These are phyloP conservation scores for Auanema sp. DNA, from an alignment of 2,888 invertebrate genomes.

Conservation along the genomic window DNA sequence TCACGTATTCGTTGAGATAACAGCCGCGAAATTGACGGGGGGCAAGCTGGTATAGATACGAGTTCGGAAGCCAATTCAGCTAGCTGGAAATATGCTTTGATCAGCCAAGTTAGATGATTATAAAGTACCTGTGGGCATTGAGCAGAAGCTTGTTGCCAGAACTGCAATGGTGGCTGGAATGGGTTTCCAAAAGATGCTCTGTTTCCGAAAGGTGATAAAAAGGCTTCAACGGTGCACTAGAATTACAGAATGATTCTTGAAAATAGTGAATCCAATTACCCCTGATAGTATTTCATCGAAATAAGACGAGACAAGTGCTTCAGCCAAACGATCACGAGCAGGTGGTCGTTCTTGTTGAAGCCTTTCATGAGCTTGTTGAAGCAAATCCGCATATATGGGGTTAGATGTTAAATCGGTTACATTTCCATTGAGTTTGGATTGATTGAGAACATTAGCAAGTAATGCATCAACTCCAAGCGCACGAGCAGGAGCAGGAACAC, in stretches of 20 bases:
- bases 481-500: slow-evolving; percentile 9
- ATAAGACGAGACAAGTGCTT: slow-evolving; percentile 27
- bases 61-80: slow-evolving; percentile 53
- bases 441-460: slow-evolving; percentile 47
- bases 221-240: slow-evolving; percentile 31
- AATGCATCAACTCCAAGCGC: slow-evolving; percentile 48
- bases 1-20: slow-evolving; percentile 19
- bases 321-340: slow-evolving; percentile 16
- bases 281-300: slow-evolving; percentile 36
- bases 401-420: slow-evolving; percentile 7
- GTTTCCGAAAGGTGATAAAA: slow-evolving; percentile 27
- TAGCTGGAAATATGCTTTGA: slow-evolving; percentile 20
- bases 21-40: slow-evolving; percentile 37
- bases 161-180: slow-evolving; percentile 38
- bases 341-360: slow-evolving; percentile 16
- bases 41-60: slow-evolving; percentile 48
- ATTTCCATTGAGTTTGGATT: slow-evolving; percentile 11
- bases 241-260: slow-evolving; percentile 2
- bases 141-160: slow-evolving; percentile 25
- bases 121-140: slow-evolving; percentile 12
- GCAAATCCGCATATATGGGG: slow-evolving; percentile 19
- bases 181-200: slow-evolving; percentile 33
- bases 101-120: not conserved
- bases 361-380: slow-evolving; percentile 22
- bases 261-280: slow-evolving; percentile 24